Conservation (phyloP, 2,888 invertebrate species). For the Tenodera sinensis region DNA sequence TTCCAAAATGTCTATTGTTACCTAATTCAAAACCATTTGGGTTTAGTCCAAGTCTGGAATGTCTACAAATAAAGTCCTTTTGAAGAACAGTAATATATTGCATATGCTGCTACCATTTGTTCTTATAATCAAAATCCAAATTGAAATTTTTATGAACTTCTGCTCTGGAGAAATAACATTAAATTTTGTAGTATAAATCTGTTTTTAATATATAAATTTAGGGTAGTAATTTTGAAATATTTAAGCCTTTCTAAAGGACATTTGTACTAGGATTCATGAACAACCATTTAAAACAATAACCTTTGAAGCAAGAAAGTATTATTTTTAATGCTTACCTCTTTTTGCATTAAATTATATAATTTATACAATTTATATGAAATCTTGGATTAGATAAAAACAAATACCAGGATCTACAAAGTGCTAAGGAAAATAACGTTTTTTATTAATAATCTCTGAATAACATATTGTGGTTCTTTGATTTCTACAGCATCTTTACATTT, state of each 20-base stretch:
- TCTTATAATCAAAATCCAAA: too few species aligned
- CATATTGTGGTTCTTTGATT: not conserved
- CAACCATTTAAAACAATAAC: not conserved
- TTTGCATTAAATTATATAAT: not conserved
- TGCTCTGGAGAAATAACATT: not conserved
- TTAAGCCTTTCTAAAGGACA: not conserved
- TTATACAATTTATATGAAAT: not conserved
- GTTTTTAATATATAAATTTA: not conserved
- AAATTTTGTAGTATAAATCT: not conserved
- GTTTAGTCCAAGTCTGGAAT: too few species aligned
- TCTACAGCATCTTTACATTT: not conserved
- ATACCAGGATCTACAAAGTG: not conserved
- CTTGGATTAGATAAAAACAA: too few species aligned
- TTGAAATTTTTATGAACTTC: not conserved
- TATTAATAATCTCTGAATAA: not conserved
- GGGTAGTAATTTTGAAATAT: not conserved
- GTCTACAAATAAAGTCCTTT: too few species aligned
- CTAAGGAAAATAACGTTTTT: not conserved
- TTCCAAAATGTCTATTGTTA: too few species aligned
- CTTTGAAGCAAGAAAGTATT: too few species aligned
- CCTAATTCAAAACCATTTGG: too few species aligned
- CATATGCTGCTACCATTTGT: too few species aligned
- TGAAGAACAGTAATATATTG: too few species aligned
- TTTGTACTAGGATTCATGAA: not conserved
- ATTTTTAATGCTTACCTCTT: not conserved